A percentile compares a stretch with the other conserved stretches of the same genome.
Conservation (phyloP, 2,797 vertebrate species). For the Crypturellus tataupa region DNA sequence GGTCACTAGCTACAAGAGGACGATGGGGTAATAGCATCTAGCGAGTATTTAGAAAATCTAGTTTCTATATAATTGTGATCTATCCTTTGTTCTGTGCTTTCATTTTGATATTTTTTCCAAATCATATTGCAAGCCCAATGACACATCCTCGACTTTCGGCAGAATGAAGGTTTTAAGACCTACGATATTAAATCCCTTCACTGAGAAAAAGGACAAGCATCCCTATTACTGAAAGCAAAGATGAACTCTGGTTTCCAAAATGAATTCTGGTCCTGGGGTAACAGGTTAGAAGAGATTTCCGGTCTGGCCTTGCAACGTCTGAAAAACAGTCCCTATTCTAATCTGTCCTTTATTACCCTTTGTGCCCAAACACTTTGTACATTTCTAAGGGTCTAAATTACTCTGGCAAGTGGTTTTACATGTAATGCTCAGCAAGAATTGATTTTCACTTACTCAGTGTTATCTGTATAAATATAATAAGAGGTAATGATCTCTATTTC, state of each 20-base stretch:
- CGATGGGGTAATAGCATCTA: not conserved
- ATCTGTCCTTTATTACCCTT: not conserved
- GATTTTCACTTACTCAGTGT: not conserved
- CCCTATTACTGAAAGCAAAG: not conserved
- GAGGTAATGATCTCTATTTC: not conserved
- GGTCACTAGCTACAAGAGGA: not conserved
- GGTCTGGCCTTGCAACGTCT: not conserved
- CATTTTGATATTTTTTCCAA: not conserved
- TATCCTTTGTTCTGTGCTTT: not conserved
- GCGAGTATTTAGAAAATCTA: not conserved
- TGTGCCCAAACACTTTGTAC: not conserved
- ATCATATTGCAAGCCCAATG: not conserved
- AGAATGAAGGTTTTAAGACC: not conserved
- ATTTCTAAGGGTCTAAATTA: not conserved
- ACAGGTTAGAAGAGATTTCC: not conserved
- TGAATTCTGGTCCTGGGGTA: not conserved
- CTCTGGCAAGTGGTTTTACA: not conserved
- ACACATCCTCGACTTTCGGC: not conserved
- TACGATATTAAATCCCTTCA: not conserved
- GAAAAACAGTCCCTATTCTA: not conserved
- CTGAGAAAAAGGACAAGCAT: not conserved
- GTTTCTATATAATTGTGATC: not conserved
- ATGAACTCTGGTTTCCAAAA: not conserved
- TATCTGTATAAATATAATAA: not conserved
- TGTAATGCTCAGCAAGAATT: not conserved